These are phyloP conservation scores for Heliconius eleuchia DNA, from an alignment of 1,140 invertebrate species.

Conservation along the genomic window DNA sequence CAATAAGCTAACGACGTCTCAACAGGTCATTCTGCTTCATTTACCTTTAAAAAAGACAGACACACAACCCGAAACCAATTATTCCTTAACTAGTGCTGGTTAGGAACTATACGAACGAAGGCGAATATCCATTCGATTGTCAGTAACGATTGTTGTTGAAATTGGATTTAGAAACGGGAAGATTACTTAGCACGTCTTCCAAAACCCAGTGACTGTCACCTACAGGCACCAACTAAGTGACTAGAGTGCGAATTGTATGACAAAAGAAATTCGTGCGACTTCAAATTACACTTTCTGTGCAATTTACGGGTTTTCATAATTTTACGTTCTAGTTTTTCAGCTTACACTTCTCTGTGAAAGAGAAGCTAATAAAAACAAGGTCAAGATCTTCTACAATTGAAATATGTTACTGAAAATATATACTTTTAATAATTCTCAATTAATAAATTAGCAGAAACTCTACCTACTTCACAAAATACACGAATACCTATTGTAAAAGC, in stretches of 20 bases:
- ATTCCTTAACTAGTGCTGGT: background rate
- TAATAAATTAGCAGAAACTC: background rate
- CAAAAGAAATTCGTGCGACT: background rate
- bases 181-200: background rate
- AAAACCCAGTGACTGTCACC: background rate
- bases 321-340: too few relatives aligned
- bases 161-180: background rate
- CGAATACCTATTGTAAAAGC: background rate
- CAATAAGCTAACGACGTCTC: too few relatives aligned
- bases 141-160: background rate
- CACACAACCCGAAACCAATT: background rate
- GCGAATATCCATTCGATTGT: too few relatives aligned
- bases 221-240: background rate
- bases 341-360: too few relatives aligned
- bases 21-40: too few relatives aligned
- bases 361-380: too few relatives aligned
- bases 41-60: too few relatives aligned
- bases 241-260: background rate
- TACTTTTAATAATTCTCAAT: too few relatives aligned
- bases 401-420: too few relatives aligned
- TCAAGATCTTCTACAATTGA: too few relatives aligned
- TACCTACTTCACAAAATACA: background rate
- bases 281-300: background rate
- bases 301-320: too few relatives aligned
- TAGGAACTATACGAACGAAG: too few relatives aligned